Conservation (phyloP, 2,888 invertebrate species). For the Drosophila picticornis region DNA sequence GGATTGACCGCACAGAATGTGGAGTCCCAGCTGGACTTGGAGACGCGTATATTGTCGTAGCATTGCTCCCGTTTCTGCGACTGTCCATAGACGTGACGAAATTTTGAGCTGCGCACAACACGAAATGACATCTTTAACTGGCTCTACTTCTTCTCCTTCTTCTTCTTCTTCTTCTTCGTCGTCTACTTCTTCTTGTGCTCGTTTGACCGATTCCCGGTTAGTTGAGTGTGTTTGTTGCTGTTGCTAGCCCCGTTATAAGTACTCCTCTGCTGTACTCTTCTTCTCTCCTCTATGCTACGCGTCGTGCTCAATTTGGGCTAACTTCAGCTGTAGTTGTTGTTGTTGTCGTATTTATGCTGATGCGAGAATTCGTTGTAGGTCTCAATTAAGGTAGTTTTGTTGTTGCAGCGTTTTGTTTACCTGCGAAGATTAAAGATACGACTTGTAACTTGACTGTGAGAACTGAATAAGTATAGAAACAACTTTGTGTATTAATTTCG, state of each 20-base stretch:
- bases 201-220: constrained; percentile 13
- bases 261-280: constrained; percentile 12
- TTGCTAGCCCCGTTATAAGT: constrained; percentile 38
- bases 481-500: not conserved
- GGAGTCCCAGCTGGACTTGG: constrained; percentile 99
- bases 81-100: constrained; percentile 96
- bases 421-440: constrained; percentile 38
- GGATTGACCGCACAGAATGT: constrained; percentile 99
- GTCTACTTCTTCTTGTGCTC: constrained; percentile 15
- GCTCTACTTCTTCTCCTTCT: constrained; percentile 3
- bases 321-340: constrained; percentile 25
- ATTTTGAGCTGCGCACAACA: constrained; percentile 98
- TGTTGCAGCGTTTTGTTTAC: constrained; percentile 31
- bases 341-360: constrained; percentile 12
- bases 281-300: not conserved
- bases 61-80: constrained; percentile 97
- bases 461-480: not conserved
- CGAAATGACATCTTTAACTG: constrained; percentile 94
- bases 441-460: constrained; percentile 5
- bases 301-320: constrained; percentile 10
- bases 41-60: constrained; percentile 98
- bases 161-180: not conserved
- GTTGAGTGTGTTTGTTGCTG: constrained; percentile 22
- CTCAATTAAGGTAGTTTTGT: constrained; percentile 3
- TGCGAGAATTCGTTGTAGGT: constrained; percentile 17